Base-by-base conservation (phyloP, 1,140 invertebrate species). In the Ooceraea biroi region DNA sequence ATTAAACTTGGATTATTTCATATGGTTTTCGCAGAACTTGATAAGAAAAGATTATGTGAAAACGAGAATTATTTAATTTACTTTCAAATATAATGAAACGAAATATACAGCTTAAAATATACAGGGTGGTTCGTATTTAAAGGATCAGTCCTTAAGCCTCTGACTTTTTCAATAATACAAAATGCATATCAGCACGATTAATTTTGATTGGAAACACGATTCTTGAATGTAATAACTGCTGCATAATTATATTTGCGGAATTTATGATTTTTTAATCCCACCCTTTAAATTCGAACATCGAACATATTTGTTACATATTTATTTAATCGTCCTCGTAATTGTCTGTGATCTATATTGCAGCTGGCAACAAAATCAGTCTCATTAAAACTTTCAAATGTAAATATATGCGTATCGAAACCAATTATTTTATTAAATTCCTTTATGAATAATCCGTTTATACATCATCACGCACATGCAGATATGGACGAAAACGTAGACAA, bases 321-420 rank as follows among this genome's bases (percentile, higher is more conserved):
- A 58, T 58, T 14, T 30, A n/a, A 80, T 10, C 3, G 46, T 80
- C 3, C 3, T 78, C 63, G 22, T 48, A 68, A 66, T 19, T 69
- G 36, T 17, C 30, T 69, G 36, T 17, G 22, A 80, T 69, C 50
- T 80, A 69, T 50, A 44, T 57, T 46, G 11, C 76, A 69, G 76
- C 50, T 55, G 63, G 65, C 65, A 65, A 36, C 44, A 44, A 69
- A 69, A 69, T 48, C 27, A 69, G 12, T 60, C 30, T 44, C 48
- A 44, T 69, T 78, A 78, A 68, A 78, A 68, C n/a, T n/a, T n/a
- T n/a, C n/a, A n/a, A n/a, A n/a, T n/a, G n/a, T n/a, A n/a, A n/a
- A n/a, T n/a, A n/a, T n/a, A n/a, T n/a, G n/a, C n/a, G n/a, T 11
- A 3, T 11, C 36, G 5, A 14, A 3, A 22, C 19, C 14, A 27